Base-by-base conservation (phyloP, 2,797 vertebrate species). In the Adrianichthys oophorus region DNA sequence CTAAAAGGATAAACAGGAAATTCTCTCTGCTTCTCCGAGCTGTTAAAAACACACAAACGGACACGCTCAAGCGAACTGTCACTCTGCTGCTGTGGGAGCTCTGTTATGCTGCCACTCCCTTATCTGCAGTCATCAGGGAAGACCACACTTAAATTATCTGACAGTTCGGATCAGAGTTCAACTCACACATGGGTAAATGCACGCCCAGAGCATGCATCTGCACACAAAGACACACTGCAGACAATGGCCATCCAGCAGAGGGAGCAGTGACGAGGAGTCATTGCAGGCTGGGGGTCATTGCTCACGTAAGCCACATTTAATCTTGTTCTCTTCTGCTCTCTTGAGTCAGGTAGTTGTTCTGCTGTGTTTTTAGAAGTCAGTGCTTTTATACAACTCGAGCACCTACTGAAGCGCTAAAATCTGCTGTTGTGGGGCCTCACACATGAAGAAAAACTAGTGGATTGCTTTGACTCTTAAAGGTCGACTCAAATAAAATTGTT, bases 241-340 rank as follows among this genome's bases (percentile, higher is more conserved):
- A 21, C 57, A 44, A 41, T 32, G 68, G 56, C 72, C 67, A 67
- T 61, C 83, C 88, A 79, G 76, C 72, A 81, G 85, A 79, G 83
- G 82, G 80, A 18, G 86, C 84, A 83, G 77, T 79, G 79, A 84
- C 32, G 10, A 62, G 67, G 51, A 18, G 62, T 17, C 62, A 59
- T 69, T 42, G 41, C 65, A 59, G 51, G 68, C 74, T 82, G 60
- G 78, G 88, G 85, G 86, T 86, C 78, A 64, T 67, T 79, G 67
- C 79, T 72, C 68, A 61, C 56, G 82, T 85, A 74, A 73, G 64
- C 76, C 80, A 61, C 63, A 52, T 82, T 65, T 12, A 86, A 92
- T 93, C 46, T 15, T 72, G 55, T 64, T 79, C 51, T 71, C 49
- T 57, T 48, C 56, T 41, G 26, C 60, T 65, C 21, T 29, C 41